These are phyloP conservation scores for Priocnemis perturbator DNA, from an alignment of 2,888 invertebrate genomes.

Conservation along the genomic window DNA sequence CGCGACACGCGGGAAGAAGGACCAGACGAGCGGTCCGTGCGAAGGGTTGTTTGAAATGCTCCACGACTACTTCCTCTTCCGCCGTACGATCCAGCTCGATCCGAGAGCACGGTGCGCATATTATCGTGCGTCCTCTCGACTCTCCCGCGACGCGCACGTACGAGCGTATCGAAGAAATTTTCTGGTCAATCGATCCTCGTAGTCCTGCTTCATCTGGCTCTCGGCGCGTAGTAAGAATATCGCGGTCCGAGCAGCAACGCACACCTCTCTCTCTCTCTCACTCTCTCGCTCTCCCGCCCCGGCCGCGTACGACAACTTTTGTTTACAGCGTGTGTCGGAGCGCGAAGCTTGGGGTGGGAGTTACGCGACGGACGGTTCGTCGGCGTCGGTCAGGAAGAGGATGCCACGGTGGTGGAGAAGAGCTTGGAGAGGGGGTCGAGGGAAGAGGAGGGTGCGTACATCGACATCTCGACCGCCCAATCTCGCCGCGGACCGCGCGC, in stretches of 20 bases:
- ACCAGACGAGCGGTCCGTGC: too few species aligned
- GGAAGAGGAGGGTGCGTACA: slow-evolving; percentile 27
- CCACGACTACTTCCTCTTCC: neutral
- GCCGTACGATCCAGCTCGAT: neutral
- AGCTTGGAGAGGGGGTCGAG: too few species aligned
- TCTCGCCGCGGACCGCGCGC: neutral
- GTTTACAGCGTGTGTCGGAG: slow-evolving; percentile 33
- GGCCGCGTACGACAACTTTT: slow-evolving; percentile 30
- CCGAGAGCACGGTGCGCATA: neutral
- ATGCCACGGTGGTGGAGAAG: neutral
- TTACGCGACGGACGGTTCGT: slow-evolving; percentile 34
- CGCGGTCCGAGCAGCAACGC: slow-evolving; percentile 22
- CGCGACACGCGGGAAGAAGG: too few species aligned
- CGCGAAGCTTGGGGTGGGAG: slow-evolving; percentile 3
- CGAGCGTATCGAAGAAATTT: neutral
- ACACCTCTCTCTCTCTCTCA: slow-evolving; percentile 21
- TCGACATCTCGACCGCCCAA: slow-evolving; percentile 30
- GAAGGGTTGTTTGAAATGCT: neutral
- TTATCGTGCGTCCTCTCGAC: too few species aligned
- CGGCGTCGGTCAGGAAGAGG: slow-evolving; percentile 26
- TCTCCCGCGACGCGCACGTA: too few species aligned
- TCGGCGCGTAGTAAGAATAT: slow-evolving; percentile 18
- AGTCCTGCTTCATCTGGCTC: slow-evolving; percentile 6
- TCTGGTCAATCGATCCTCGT: slow-evolving; percentile 1
- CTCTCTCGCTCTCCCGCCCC: slow-evolving; percentile 29